Conservation (phyloP, 2,797 vertebrate genomes). For the Fratercula arctica region DNA sequence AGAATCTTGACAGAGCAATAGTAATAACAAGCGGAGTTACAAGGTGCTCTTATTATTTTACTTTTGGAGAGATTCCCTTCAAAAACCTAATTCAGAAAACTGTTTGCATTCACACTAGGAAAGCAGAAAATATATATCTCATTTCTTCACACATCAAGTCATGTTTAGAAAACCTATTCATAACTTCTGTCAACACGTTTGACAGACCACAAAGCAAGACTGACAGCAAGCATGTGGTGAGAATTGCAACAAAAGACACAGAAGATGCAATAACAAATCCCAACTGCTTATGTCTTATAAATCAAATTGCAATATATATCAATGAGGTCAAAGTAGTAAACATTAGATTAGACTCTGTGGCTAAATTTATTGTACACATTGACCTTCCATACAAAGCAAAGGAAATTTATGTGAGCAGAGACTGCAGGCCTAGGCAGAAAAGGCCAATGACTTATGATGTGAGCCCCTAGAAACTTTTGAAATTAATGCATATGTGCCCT, state of each 20-base stretch:
- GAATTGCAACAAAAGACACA: constrained; percentile 34
- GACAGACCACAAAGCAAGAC: constrained; percentile 52
- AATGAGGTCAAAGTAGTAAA: not conserved
- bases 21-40: not conserved
- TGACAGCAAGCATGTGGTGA: constrained; percentile 48
- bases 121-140: not conserved
- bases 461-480: not conserved
- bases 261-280: constrained; percentile 12
- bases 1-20: not conserved
- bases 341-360: not conserved
- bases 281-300: not conserved
- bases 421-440: not conserved
- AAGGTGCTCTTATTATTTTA: not conserved
- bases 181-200: constrained; percentile 43
- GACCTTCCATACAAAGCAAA: not conserved
- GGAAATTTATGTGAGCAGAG: not conserved
- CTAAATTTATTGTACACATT: not conserved
- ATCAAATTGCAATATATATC: not conserved
- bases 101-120: not conserved
- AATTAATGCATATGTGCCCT: not conserved
- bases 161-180: constrained; percentile 54
- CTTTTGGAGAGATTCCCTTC: not conserved
- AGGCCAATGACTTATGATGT: not conserved
- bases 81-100: not conserved
- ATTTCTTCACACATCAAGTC: constrained; percentile 42